phyloP scores from a whole-genome alignment of 2,888 invertebrate genomes.

The Macaria notata region DNA sequence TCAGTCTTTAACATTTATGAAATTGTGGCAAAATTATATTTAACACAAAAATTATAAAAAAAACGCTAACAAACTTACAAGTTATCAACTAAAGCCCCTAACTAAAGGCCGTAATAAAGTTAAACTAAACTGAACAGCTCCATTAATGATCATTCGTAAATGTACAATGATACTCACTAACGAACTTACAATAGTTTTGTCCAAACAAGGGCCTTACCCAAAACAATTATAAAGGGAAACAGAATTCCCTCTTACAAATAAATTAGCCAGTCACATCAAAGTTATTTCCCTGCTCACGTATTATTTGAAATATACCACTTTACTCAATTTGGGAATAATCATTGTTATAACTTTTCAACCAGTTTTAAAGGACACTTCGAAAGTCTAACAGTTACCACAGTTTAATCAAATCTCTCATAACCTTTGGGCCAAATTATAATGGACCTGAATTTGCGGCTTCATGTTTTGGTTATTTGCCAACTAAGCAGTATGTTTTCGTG shows the following conservation, averaged over 20 bases:
- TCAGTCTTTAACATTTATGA: too few relatives aligned
- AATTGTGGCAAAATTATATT: too few relatives aligned
- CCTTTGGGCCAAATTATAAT: slow-evolving; percentile 13
- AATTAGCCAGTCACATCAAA: slow-evolving; percentile 14
- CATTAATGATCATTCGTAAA: too few relatives aligned
- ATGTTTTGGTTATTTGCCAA: slow-evolving; percentile 49
- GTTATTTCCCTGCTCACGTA: slow-evolving; percentile 11
- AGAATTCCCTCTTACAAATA: slow-evolving; percentile 5
- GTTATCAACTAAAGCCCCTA: too few relatives aligned
- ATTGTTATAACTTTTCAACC: slow-evolving; percentile 15
- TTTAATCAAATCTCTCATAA: slow-evolving; percentile 7
- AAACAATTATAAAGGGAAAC: slow-evolving; percentile 12
- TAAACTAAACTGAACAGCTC: too few relatives aligned
- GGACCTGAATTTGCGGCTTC: slow-evolving; percentile 12
- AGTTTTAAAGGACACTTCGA: slow-evolving; percentile 6
- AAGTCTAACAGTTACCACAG: background rate
- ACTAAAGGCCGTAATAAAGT: too few relatives aligned
- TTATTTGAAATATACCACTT: slow-evolving; percentile 23
- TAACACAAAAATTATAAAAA: too few relatives aligned
- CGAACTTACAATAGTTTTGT: slow-evolving; percentile 4
- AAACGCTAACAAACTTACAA: too few relatives aligned
- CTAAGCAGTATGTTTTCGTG: slow-evolving; percentile 47
- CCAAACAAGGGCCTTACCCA: background rate
- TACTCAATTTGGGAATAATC: slow-evolving; percentile 10
- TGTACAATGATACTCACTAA: too few relatives aligned